These are phyloP conservation scores for Boloria euphrosyne DNA, from an alignment of 2,888 invertebrate genomes.

Conservation along the genomic window DNA sequence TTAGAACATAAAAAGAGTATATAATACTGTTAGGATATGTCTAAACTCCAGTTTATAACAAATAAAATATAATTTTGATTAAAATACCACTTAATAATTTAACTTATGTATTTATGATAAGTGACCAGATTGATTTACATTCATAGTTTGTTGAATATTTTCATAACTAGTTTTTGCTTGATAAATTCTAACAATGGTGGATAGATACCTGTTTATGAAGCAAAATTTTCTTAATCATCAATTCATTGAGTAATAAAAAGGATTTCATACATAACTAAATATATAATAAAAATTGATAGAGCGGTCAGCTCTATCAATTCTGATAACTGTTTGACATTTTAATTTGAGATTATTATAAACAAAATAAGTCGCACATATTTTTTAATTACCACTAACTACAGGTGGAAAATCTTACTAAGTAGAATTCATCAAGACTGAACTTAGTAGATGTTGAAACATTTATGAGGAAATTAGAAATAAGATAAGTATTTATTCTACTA, in stretches of 20 bases:
- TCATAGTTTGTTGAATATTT: constrained; percentile 16
- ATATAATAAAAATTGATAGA: no score
- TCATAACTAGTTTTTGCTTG: constrained; percentile 18
- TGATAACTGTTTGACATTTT: no score
- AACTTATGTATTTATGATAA: no score
- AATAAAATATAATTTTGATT: no score
- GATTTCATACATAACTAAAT: no score
- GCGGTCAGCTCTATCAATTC: no score
- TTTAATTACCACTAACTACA: no score
- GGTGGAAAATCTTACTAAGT: neutral
- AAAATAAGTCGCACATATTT: no score
- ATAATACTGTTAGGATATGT: no score
- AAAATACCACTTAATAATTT: no score
- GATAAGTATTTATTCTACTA: constrained; percentile 16
- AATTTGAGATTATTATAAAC: no score
- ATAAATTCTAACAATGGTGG: constrained; percentile 20
- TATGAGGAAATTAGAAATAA: constrained; percentile 4
- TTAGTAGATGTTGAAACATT: neutral
- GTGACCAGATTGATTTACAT: neutral
- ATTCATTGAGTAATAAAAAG: neutral
- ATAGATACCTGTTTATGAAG: constrained; percentile 19
- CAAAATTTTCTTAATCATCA: constrained; percentile 17
- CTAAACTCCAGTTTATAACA: no score
- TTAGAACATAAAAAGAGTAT: neutral
- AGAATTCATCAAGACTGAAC: neutral